These are phyloP conservation scores for Hippocampus kuda DNA, from an alignment of 2,797 vertebrate species.

Conservation along the genomic window DNA sequence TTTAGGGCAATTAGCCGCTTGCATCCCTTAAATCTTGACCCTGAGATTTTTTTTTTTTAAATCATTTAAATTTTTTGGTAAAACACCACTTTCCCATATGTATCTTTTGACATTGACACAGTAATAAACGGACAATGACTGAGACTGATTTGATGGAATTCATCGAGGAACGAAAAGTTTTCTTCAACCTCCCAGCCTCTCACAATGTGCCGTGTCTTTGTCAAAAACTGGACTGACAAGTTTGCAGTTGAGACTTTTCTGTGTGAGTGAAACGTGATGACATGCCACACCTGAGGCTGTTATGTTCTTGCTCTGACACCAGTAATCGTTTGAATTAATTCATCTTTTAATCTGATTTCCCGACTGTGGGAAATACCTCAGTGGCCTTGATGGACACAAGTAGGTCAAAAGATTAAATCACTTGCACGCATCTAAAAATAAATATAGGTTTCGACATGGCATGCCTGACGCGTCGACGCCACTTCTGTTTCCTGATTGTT, in stretches of 20 bases:
- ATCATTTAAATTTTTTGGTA: neutral
- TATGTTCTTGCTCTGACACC: neutral
- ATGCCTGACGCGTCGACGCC: neutral
- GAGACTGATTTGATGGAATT: neutral
- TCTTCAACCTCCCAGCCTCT: neutral
- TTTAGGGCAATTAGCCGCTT: neutral
- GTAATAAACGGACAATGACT: neutral
- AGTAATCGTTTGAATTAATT: neutral
- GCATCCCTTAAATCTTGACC: neutral
- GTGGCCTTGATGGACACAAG: neutral
- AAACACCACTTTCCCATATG: neutral
- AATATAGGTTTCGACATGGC: neutral
- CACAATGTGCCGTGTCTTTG: neutral
- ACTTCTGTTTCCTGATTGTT: neutral
- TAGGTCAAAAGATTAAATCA: neutral
- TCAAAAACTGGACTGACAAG: constrained; percentile 33
- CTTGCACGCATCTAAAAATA: neutral
- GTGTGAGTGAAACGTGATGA: constrained; percentile 16
- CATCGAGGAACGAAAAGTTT: neutral
- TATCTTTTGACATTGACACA: neutral
- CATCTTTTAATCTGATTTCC: neutral
- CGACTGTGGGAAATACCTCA: neutral
- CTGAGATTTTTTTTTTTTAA: neutral
- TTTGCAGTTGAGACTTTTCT: constrained; percentile 20
- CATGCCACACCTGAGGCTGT: constrained; percentile 8